These are phyloP conservation scores for Bruchidius siliquastri DNA, from an alignment of 2,888 invertebrate genomes.

Conservation along the genomic window DNA sequence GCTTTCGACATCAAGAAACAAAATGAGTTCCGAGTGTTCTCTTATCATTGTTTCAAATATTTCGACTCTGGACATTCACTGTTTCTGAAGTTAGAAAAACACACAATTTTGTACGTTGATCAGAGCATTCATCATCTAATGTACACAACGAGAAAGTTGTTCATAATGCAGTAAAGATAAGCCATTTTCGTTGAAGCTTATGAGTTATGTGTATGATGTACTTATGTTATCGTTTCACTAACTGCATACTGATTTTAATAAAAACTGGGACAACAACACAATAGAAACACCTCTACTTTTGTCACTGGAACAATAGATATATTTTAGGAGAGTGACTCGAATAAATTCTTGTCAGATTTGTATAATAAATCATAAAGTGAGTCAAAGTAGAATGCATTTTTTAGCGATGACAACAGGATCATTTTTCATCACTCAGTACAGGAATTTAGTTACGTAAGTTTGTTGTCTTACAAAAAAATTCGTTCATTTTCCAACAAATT, in stretches of 20 bases:
- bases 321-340: neutral
- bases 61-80: neutral
- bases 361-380: constrained; percentile 2
- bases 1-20: too few species aligned
- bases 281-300: neutral
- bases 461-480: too few species aligned
- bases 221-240: neutral
- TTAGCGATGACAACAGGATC: too few species aligned
- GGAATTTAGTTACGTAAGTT: too few species aligned
- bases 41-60: neutral
- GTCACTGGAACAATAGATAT: neutral
- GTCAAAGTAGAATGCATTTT: constrained; percentile 5
- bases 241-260: neutral
- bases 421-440: too few species aligned
- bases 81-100: neutral
- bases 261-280: neutral
- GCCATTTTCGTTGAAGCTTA: neutral
- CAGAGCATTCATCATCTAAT: neutral
- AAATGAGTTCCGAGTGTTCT: neutral
- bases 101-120: neutral
- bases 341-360: neutral
- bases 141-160: neutral
- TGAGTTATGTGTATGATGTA: neutral
- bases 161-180: neutral
- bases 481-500: too few species aligned